These are phyloP conservation scores for Blennius ocellaris DNA, from an alignment of 2,113 vertebrate genomes.

Conservation along the genomic window DNA sequence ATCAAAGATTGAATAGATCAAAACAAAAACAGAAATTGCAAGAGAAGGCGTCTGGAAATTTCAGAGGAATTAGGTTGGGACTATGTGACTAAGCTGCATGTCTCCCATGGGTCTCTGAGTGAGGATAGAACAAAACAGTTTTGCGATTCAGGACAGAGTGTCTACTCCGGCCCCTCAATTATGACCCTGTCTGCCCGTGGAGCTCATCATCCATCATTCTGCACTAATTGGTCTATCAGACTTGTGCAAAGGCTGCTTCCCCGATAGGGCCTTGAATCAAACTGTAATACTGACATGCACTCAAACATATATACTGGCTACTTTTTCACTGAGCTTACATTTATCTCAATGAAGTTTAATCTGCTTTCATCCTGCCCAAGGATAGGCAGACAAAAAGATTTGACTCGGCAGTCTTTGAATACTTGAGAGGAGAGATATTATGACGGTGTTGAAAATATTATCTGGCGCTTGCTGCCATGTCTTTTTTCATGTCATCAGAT, in stretches of 20 bases:
- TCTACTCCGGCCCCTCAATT: constrained; percentile 49
- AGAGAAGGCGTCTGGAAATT: constrained; percentile 26
- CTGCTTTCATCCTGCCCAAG: constrained; percentile 7
- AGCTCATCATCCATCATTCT: constrained; percentile 75
- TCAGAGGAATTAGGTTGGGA: constrained; percentile 32
- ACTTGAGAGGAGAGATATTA: constrained; percentile 21
- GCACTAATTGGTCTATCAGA: constrained; percentile 76
- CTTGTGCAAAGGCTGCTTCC: constrained; percentile 64
- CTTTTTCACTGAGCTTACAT: constrained; percentile 31
- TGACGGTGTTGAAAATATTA: background rate
- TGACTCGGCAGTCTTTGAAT: background rate
- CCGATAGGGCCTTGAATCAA: constrained; percentile 55
- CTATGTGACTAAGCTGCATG: constrained; percentile 28
- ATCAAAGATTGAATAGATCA: constrained; percentile 40
- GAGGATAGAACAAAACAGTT: constrained; percentile 40
- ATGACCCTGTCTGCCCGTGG: constrained; percentile 56
- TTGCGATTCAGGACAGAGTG: constrained; percentile 65
- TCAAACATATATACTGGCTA: constrained; percentile 4
- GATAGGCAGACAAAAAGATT: background rate
- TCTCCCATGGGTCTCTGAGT: constrained; percentile 36
- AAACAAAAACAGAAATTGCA: constrained; percentile 23
- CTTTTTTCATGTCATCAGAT: background rate
- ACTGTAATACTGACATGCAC: constrained; percentile 28
- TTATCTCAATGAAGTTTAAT: constrained; percentile 30
- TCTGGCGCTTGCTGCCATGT: background rate